Conservation (phyloP, 2,888 invertebrate species). For the Caenorhabditis sp. region DNA sequence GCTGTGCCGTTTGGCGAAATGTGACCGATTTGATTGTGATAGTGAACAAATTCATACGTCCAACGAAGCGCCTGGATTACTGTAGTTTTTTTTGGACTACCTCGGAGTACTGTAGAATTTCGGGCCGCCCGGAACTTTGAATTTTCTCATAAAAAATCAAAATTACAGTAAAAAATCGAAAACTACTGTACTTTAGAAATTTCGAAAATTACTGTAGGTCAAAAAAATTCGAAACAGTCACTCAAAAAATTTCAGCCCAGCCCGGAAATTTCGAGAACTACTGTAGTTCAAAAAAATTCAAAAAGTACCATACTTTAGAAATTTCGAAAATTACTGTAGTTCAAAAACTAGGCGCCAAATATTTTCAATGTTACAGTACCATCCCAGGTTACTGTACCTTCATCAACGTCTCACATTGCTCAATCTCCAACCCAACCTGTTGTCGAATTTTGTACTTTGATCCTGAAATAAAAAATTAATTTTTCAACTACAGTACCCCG, state of each 20-base stretch:
- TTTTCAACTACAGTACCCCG: too few relatives aligned
- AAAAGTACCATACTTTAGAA: too few relatives aligned
- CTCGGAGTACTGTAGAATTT: not conserved
- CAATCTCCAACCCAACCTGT: slow-evolving; percentile 32
- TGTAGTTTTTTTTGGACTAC: too few relatives aligned
- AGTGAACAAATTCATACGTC: slow-evolving; percentile 30
- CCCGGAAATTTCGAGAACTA: not conserved
- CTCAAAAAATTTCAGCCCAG: too few relatives aligned
- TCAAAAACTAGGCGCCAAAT: too few relatives aligned
- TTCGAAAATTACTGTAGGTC: not conserved
- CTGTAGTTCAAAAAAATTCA: too few relatives aligned
- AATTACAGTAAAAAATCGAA: not conserved
- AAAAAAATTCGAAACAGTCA: too few relatives aligned
- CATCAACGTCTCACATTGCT: slow-evolving; percentile 39
- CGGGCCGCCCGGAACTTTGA: too few relatives aligned
- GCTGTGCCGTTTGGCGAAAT: slow-evolving; percentile 30
- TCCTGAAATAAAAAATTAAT: slow-evolving; percentile 10
- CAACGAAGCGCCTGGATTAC: slow-evolving; percentile 16
- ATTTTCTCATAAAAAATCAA: not conserved
- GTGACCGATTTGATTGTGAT: slow-evolving; percentile 33
- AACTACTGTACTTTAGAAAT: not conserved
- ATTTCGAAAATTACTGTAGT: too few relatives aligned
- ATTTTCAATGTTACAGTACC: too few relatives aligned
- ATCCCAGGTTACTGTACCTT: slow-evolving; percentile 17
- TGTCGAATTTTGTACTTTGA: slow-evolving; percentile 30